These are phyloP conservation scores for Odontomachus brunneus DNA, from an alignment of 1,140 invertebrate genomes.

Conservation along the genomic window DNA sequence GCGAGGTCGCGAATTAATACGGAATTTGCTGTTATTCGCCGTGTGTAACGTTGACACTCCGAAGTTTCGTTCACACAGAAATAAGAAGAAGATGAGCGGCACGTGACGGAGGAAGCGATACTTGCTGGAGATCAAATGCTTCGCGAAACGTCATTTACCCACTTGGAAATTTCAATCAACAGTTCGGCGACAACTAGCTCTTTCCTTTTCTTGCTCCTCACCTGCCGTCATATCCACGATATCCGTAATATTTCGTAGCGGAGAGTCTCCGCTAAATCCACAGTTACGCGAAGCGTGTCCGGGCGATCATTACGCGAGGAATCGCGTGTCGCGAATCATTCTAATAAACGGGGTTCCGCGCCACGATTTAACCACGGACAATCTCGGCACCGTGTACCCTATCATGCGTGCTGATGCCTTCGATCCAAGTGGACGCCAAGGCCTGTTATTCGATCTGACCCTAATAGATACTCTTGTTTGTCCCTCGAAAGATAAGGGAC, in stretches of 20 bases:
- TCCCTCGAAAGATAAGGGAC: constrained; percentile 55
- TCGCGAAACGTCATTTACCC: no score
- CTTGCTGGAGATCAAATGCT: no score
- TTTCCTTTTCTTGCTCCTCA: no score
- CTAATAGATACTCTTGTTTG: constrained; percentile 63
- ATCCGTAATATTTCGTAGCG: no score
- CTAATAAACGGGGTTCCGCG: constrained; percentile 33
- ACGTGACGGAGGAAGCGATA: background rate
- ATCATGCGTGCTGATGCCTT: constrained; percentile 54
- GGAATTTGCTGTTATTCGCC: constrained; percentile 37
- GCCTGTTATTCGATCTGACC: constrained; percentile 56
- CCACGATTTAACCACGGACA: constrained; percentile 51
- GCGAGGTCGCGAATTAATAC: constrained; percentile 45
- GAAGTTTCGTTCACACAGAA: background rate
- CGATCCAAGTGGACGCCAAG: constrained; percentile 65
- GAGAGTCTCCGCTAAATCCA: background rate
- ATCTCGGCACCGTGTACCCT: constrained; percentile 46
- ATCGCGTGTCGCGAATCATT: constrained; percentile 41
- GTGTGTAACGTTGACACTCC: background rate
- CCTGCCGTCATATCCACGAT: no score
- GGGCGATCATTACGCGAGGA: constrained; percentile 12
- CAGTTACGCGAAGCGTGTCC: background rate
- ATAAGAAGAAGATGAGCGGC: background rate
- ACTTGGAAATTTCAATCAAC: background rate
- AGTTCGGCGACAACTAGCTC: no score